Conservation (phyloP, 2,888 invertebrate genomes). For the Aelia acuminata region DNA sequence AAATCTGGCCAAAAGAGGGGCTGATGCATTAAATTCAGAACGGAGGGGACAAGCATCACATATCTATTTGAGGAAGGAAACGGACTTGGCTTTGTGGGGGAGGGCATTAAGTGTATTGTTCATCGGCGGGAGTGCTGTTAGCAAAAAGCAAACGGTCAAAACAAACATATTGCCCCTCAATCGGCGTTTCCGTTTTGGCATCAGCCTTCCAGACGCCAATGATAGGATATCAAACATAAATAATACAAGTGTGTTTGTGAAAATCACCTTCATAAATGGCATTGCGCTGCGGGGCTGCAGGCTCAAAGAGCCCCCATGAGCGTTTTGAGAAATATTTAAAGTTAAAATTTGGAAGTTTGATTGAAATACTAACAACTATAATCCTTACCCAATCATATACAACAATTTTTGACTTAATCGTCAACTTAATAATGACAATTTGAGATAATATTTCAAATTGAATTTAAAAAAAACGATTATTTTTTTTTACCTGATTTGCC, state of each 20-base stretch:
- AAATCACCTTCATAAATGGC: neutral
- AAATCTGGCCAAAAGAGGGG: neutral
- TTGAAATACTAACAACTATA: too few relatives aligned
- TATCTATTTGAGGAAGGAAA: conserved; percentile 33
- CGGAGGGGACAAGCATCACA: neutral
- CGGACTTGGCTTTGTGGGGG: neutral
- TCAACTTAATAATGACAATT: too few relatives aligned
- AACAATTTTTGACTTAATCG: too few relatives aligned
- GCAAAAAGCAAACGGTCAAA: conserved; percentile 35
- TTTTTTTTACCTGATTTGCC: too few relatives aligned
- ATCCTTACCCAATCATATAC: too few relatives aligned
- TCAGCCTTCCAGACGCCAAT: neutral
- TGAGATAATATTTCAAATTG: too few relatives aligned
- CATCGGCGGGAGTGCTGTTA: conserved; percentile 30
- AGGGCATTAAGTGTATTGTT: neutral
- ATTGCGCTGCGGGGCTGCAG: too few relatives aligned
- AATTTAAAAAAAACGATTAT: too few relatives aligned
- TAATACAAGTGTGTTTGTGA: neutral
- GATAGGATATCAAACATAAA: neutral
- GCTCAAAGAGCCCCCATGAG: too few relatives aligned
- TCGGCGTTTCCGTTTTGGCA: neutral
- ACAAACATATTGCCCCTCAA: neutral
- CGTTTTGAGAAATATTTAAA: too few relatives aligned
- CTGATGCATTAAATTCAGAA: neutral
- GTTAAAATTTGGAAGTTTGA: too few relatives aligned